Evolutionary conservation across 2,797 vertebrate species (phyloP).

Genomic region (Lycodopsis pacificus): DNA sequence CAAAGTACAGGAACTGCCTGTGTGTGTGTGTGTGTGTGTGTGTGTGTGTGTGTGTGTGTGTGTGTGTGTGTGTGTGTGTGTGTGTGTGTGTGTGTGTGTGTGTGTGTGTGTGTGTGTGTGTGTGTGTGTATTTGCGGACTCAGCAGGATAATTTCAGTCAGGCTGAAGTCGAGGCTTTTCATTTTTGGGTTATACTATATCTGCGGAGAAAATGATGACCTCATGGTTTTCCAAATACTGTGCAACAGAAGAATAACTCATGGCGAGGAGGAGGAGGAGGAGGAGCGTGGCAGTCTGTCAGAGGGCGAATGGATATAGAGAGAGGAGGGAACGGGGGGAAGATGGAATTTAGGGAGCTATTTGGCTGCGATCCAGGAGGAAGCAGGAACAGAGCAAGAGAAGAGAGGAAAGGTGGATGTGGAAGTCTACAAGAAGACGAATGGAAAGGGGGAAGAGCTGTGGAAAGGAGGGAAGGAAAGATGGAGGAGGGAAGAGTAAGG

Average conservation of each 20-base stretch:
- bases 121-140: conserved; percentile 53
- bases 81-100: conserved; percentile 44
- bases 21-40: conserved; percentile 45
- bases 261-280: conserved; percentile 53
- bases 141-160: conserved; percentile 53
- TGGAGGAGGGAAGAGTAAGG: conserved; percentile 7
- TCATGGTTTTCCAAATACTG: conserved; percentile 70
- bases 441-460: conserved; percentile 33
- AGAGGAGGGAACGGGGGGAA: conserved; percentile 3
- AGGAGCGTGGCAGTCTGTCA: conserved; percentile 61
- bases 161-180: conserved; percentile 53
- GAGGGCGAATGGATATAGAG: conserved; percentile 42
- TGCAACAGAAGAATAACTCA: conserved; percentile 65
- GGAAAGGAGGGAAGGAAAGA: conserved; percentile 24
- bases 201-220: conserved; percentile 74
- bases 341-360: conserved; percentile 42
- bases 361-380: conserved; percentile 53
- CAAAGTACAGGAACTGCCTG: conserved; percentile 7
- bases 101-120: conserved; percentile 44
- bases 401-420: conserved; percentile 53
- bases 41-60: conserved; percentile 44
- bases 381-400: conserved; percentile 59
- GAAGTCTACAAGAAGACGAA: conserved; percentile 27
- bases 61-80: conserved; percentile 44
- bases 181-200: conserved; percentile 65